Base-by-base conservation (phyloP, 2,113 vertebrate genomes). In the Scomber scombrus region DNA sequence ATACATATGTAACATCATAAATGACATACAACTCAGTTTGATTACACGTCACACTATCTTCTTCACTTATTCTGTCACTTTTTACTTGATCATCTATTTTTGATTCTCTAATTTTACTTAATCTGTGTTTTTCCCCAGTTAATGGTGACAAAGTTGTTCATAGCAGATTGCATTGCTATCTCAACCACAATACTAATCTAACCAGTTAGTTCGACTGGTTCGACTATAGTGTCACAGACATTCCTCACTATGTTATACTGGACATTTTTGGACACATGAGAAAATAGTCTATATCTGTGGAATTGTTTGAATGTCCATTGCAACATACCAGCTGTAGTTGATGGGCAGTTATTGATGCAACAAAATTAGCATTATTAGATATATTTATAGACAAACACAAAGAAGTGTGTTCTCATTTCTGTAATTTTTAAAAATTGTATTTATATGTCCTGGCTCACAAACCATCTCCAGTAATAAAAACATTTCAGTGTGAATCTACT, bases 401-500 rank as follows among this genome's bases (percentile, higher is more conserved):
- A 58, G 26, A 57, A 31, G 19, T 31, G 71, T 50, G 0, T 19
- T 46, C 6, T 69, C 8, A 23, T 75, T 79, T 45, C 6, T 51
- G 34, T 62, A 2, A 9, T 34, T 34, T 34, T 34, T 26, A 1
- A 26, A 26, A 26, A 26, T 26, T 26, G 23, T 26, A 26, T 23
- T 64, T 8, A 47, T 2, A 54, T 23, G 43, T 66, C 68, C 14
- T 52, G 9, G 62, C 15, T 13, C 34, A 78, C 45, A 49, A 12
- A 47, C 26, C 15, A 21, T 31, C 55, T 60, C 45, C 10, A 10
- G 29, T 61, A 47, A 76, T 80, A 46, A 67, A 78, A 63, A 52
- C 54, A 34, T 7, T 77, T 77, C 85, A 80, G 84, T 87, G 82
- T 89, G 76, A 87, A 89, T 50, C 71, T 75, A 78, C 83, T 77